Percentiles rank a stretch among this genome's conserved stretches.
These are phyloP conservation scores for Adineta ricciae DNA, from an alignment of 2,888 invertebrate species.

Conservation along the genomic window DNA sequence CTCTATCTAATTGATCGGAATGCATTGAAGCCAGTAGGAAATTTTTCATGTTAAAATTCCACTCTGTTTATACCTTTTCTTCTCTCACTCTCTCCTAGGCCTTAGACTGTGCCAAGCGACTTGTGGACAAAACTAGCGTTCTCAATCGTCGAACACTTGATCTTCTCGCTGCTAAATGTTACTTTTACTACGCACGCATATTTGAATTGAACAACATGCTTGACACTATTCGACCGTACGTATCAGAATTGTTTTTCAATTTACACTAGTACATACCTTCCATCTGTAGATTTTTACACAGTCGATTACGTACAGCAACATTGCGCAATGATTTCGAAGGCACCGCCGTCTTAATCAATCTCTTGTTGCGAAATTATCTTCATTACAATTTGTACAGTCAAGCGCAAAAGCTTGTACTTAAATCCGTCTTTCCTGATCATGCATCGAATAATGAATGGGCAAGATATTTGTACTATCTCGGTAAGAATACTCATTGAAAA, in stretches of 20 bases:
- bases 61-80: neutral
- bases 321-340: conserved; percentile 90
- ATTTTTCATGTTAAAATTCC: neutral
- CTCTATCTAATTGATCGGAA: conserved; percentile 77
- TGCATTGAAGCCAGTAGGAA: conserved; percentile 56
- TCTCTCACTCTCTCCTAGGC: conserved; percentile 58
- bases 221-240: conserved; percentile 67
- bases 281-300: conserved; percentile 60
- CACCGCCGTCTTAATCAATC: conserved; percentile 89
- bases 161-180: conserved; percentile 84
- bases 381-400: conserved; percentile 91
- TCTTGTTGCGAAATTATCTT: conserved; percentile 85
- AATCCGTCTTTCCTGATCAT: conserved; percentile 87
- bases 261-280: neutral
- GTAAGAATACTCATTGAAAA: neutral
- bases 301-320: conserved; percentile 82
- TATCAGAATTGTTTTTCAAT: neutral
- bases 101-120: conserved; percentile 67
- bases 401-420: conserved; percentile 86
- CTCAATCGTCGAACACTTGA: conserved; percentile 86
- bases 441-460: conserved; percentile 99
- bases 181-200: conserved; percentile 79
- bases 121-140: conserved; percentile 75
- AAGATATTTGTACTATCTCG: conserved; percentile 75
- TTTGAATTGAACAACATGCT: conserved; percentile 78